phyloP scores from a whole-genome alignment of 2,113 vertebrate species.

The Pleuronectes platessa region DNA sequence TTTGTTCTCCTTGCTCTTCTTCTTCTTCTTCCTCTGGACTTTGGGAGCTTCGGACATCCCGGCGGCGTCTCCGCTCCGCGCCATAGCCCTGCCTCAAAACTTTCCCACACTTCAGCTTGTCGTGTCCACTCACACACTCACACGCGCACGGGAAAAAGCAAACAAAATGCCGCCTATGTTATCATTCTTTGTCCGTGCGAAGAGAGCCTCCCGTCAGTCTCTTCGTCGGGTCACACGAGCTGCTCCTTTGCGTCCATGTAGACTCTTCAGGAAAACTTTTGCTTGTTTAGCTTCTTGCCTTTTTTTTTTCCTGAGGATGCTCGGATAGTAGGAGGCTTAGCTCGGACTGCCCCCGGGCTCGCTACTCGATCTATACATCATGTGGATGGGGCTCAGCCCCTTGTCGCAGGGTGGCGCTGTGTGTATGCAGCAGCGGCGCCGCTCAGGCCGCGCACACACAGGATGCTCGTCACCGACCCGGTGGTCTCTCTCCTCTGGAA shows the following conservation, averaged over 20 bases:
- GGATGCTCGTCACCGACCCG: conserved; percentile 32
- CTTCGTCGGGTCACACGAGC: conserved; percentile 29
- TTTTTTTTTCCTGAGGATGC: conserved; percentile 73
- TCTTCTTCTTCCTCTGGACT: conserved; percentile 68
- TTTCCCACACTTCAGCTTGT: conserved; percentile 51
- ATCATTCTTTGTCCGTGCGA: conserved; percentile 72
- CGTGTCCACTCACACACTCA: conserved; percentile 23
- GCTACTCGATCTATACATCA: conserved; percentile 24
- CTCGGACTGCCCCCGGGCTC: conserved; percentile 36
- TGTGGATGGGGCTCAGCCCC: conserved; percentile 15
- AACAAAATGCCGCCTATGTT: conserved; percentile 58
- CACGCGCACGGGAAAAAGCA: conserved; percentile 15
- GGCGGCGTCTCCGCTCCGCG: conserved; percentile 69
- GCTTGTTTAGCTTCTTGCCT: conserved; percentile 65
- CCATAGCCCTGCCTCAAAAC: conserved; percentile 81
- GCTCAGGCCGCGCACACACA: conserved; percentile 39
- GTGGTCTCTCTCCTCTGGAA: conserved; percentile 63
- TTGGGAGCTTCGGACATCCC: conserved; percentile 65
- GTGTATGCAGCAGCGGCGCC: conserved; percentile 7
- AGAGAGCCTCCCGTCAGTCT: not conserved
- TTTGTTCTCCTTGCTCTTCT: conserved; percentile 84
- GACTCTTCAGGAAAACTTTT: conserved; percentile 72
- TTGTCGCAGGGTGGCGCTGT: fast-evolving
- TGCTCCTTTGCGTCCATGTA: conserved; percentile 69
- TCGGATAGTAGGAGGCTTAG: conserved; percentile 42